These are phyloP conservation scores for Hemicrepidius hirtus DNA, from an alignment of 2,888 invertebrate genomes.

Conservation along the genomic window DNA sequence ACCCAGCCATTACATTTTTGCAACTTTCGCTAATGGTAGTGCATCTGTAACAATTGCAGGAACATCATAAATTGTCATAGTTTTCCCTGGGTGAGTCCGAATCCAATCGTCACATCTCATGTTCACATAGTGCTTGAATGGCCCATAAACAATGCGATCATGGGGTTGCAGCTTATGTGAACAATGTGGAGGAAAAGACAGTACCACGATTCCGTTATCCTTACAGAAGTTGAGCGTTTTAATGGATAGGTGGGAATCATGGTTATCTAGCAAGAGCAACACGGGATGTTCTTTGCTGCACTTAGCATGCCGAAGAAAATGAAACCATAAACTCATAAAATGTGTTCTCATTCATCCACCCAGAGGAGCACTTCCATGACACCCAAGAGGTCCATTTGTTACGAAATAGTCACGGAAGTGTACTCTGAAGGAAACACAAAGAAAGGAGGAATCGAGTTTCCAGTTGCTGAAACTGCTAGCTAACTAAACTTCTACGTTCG, in stretches of 20 bases:
- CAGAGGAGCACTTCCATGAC: too few relatives aligned
- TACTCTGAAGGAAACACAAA: too few relatives aligned
- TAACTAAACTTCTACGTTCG: too few relatives aligned
- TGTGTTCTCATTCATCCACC: too few relatives aligned
- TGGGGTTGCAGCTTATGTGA: conserved; percentile 58
- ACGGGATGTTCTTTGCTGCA: background rate
- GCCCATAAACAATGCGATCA: conserved; percentile 41
- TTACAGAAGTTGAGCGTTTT: background rate
- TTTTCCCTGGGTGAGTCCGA: conserved; percentile 51
- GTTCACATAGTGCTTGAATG: conserved; percentile 51
- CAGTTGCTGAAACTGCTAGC: too few relatives aligned
- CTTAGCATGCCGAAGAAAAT: too few relatives aligned
- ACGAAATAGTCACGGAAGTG: too few relatives aligned
- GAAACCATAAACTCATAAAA: too few relatives aligned
- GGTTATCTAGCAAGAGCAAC: background rate
- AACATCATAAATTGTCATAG: conserved; percentile 15
- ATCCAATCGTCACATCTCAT: conserved; percentile 46
- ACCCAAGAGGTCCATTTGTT: too few relatives aligned
- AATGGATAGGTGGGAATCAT: background rate
- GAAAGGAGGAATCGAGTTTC: too few relatives aligned
- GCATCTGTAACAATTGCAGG: conserved; percentile 52
- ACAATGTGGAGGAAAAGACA: conserved; percentile 8
- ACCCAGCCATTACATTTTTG: conserved; percentile 50
- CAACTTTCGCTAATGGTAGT: conserved; percentile 55
- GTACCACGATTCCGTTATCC: background rate